Evolutionary conservation across 2,797 vertebrate genomes (phyloP), one percentile per base, ranked within the genome.

Genomic region (Pteronotus mesoamericanus): DNA sequence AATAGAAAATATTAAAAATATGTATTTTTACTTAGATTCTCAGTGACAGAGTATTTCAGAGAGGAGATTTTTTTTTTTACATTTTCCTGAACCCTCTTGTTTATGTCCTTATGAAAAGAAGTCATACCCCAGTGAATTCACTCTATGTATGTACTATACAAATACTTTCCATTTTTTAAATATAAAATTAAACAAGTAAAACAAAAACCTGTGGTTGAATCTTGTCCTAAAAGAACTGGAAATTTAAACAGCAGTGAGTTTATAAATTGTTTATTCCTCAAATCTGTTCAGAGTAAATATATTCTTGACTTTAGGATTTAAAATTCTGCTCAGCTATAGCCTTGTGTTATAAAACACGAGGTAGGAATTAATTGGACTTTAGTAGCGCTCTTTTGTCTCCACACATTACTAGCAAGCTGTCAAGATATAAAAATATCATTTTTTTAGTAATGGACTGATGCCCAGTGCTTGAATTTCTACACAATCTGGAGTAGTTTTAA

Each of bases 261-360:
- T 88, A 34, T 96, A 96, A 86, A 42, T 80, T 96, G 82, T 96
- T 80, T 97, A 6, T 53, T 48, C 74, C 29, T 96, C 22, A 89
- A 93, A 57, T 46, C 77, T 96, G 42, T 77, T 97, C 51, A 83
- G n/a, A 74, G 26, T 77, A 88, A 69, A 48, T 80, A 46, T 59
- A 15, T 87, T 86, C 12, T 83, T 89, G 29, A 69, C 14, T 53
- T 94, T 32, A 90, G 14, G 10, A 66, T 51, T 89, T 95, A 86
- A 83, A 92, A 55, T 66, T 94, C 39, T 9, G 64, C 10, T 94
- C 32, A 84, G 22, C 26, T 92, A 14, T 68, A 89, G 44, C 29
- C 32, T 77, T 77, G 22, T 32, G 9, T 29, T 84, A 34, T 91
- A 82, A 92, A 57, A 91, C 12, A 83, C 42, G 61, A 82, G 51